These are phyloP conservation scores for Watsonalla binaria DNA, from an alignment of 2,888 invertebrate species.

Conservation along the genomic window DNA sequence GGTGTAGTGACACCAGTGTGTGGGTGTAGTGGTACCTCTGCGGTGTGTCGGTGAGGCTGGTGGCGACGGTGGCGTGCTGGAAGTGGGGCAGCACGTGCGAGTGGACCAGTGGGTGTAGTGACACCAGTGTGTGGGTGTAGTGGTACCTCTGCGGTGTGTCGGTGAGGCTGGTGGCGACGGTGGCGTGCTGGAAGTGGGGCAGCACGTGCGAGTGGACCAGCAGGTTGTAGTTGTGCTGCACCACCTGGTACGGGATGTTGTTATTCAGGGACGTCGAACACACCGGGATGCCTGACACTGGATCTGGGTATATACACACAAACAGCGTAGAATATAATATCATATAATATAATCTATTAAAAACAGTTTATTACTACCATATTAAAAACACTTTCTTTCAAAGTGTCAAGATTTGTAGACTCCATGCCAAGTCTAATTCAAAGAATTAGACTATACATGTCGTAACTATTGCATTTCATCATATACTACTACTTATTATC, in stretches of 20 bases:
- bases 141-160: slow-evolving; percentile 71
- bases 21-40: slow-evolving; percentile 49
- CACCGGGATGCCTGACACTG: slow-evolving; percentile 85
- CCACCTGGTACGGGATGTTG: slow-evolving; percentile 75
- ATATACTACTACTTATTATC: too few species aligned
- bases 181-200: slow-evolving; percentile 77
- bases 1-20: too few species aligned
- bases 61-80: too few species aligned
- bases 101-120: too few species aligned
- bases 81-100: too few species aligned
- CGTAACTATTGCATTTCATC: too few species aligned
- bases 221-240: slow-evolving; percentile 87
- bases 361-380: too few species aligned
- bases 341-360: not conserved
- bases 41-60: slow-evolving; percentile 52
- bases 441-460: too few species aligned
- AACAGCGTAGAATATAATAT: too few species aligned
- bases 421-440: too few species aligned
- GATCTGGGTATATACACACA: slow-evolving; percentile 66
- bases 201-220: slow-evolving; percentile 86
- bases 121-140: not conserved
- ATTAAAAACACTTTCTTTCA: too few species aligned
- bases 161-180: slow-evolving; percentile 54
- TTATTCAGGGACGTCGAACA: slow-evolving; percentile 80
- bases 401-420: too few species aligned